These are phyloP conservation scores for Diplodus sargus DNA, from an alignment of 2,797 vertebrate genomes.

Conservation along the genomic window DNA sequence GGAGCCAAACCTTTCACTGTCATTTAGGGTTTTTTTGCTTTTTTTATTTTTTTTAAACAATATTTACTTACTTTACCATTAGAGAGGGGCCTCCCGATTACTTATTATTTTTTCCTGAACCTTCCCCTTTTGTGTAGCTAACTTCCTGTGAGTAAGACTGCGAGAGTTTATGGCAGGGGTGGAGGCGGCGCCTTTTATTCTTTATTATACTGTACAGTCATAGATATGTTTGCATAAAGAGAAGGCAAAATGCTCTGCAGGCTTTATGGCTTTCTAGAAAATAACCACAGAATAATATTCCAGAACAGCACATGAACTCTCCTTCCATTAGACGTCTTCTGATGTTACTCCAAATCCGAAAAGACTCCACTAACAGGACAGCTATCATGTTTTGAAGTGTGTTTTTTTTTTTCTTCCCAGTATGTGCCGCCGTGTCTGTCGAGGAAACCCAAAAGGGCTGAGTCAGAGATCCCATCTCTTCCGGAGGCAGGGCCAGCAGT, in stretches of 20 bases:
- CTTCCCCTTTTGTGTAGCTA: conserved; percentile 24
- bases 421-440: conserved; percentile 73
- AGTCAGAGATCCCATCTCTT: conserved; percentile 87
- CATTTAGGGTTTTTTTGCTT: background rate
- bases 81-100: conserved; percentile 20
- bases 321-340: conserved; percentile 24
- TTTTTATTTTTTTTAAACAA: conserved; percentile 28
- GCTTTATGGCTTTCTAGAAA: conserved; percentile 36
- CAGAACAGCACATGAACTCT: background rate
- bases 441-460: conserved; percentile 85
- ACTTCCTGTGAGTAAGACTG: conserved; percentile 53
- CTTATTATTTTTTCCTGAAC: conserved; percentile 22
- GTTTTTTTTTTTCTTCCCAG: conserved; percentile 42
- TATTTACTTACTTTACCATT: conserved; percentile 30
- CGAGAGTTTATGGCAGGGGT: conserved; percentile 23
- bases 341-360: conserved; percentile 23
- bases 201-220: background rate
- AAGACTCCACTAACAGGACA: conserved; percentile 24
- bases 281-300: conserved; percentile 35
- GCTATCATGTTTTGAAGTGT: conserved; percentile 44
- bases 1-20: conserved; percentile 20
- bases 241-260: conserved; percentile 23
- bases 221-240: conserved; percentile 31
- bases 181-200: conserved; percentile 38
- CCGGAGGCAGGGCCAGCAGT: conserved; percentile 72